Conservation (phyloP, 2,888 invertebrate genomes). For the Drosophila affinis region DNA sequence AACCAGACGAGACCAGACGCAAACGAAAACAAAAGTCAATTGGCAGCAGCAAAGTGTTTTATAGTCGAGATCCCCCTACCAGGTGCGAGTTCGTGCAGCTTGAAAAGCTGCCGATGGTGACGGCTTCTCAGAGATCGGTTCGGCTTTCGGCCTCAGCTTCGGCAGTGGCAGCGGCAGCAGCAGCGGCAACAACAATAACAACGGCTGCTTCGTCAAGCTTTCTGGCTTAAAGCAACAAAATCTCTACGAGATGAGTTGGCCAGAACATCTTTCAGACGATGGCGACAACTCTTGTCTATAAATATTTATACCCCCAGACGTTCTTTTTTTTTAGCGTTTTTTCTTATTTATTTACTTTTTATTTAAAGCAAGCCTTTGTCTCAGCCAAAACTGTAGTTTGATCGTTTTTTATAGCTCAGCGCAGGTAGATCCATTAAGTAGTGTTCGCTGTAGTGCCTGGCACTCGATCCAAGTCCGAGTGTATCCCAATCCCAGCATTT, state of each 20-base stretch:
- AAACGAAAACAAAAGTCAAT: conserved; percentile 84
- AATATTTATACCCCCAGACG: conserved; percentile 62
- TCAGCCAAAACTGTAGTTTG: conserved; percentile 46
- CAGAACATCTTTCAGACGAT: conserved; percentile 63
- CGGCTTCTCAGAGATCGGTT: conserved; percentile 4
- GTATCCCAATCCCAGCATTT: conserved; percentile 25
- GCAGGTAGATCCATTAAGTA: conserved; percentile 33
- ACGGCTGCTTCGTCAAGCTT: conserved; percentile 27
- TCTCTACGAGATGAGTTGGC: conserved; percentile 41
- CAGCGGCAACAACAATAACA: conserved; percentile 5
- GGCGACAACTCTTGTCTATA: conserved; percentile 63
- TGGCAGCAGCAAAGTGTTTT: conserved; percentile 85
- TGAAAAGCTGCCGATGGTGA: conserved; percentile 40
- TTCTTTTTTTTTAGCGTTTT: conserved; percentile 19
- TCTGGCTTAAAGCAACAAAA: conserved; percentile 7
- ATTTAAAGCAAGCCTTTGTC: conserved; percentile 57
- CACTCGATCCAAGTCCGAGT: conserved; percentile 51
- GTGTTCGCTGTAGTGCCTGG: conserved; percentile 61
- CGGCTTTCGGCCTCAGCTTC: not conserved
- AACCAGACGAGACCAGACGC: conserved; percentile 83
- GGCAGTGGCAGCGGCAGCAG: conserved; percentile 4
- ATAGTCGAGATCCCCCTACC: conserved; percentile 81
- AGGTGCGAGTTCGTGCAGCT: conserved; percentile 42
- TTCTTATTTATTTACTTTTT: conserved; percentile 64
- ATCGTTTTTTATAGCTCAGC: conserved; percentile 41